These are phyloP conservation scores for Crenichthys baileyi DNA, from an alignment of 2,797 vertebrate species.

Conservation along the genomic window DNA sequence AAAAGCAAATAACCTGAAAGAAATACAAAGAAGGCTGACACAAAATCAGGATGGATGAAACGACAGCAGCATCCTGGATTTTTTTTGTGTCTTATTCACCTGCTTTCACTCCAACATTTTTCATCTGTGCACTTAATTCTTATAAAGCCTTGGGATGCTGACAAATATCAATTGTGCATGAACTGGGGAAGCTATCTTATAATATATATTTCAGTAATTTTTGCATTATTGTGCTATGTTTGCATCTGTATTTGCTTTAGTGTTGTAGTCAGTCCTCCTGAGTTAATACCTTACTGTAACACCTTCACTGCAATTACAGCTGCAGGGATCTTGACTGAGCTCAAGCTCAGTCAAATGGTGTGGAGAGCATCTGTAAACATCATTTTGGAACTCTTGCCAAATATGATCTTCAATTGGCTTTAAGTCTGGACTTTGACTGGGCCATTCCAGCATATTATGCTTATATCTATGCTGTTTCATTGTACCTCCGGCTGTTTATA, in stretches of 20 bases:
- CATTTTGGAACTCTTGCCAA: too few relatives aligned
- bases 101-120: not conserved
- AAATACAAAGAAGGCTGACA: not conserved
- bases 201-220: not conserved
- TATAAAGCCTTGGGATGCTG: not conserved
- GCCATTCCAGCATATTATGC: too few relatives aligned
- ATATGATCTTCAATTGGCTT: too few relatives aligned
- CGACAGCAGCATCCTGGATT: not conserved
- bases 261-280: too few relatives aligned
- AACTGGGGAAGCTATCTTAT: not conserved
- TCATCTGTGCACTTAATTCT: not conserved
- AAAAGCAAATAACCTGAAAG: not conserved
- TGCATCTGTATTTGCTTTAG: too few relatives aligned
- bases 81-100: not conserved
- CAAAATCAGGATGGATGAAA: not conserved
- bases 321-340: not conserved
- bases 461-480: too few relatives aligned
- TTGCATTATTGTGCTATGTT: not conserved
- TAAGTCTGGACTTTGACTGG: too few relatives aligned
- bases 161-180: not conserved
- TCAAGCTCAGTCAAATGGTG: too few relatives aligned
- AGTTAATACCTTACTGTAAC: not conserved
- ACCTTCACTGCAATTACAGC: too few relatives aligned
- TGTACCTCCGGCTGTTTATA: too few relatives aligned
- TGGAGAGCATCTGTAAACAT: too few relatives aligned